phyloP scores from a whole-genome alignment of 2,888 invertebrate species.

The Scaptomyza polygonia region DNA sequence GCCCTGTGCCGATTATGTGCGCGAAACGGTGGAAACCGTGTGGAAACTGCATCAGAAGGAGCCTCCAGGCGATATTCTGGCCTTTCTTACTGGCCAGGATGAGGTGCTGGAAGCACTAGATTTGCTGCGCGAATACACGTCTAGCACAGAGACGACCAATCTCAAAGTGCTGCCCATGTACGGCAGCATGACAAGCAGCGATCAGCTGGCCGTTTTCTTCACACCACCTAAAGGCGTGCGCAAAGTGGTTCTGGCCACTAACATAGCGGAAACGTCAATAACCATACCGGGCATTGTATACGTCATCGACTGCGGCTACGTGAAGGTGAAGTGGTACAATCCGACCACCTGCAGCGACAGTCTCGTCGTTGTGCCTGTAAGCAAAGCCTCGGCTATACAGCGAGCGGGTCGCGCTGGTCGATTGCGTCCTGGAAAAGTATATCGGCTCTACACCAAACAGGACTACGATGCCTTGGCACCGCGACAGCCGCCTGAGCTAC shows the following conservation, averaged over 20 bases:
- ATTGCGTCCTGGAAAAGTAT: constrained; percentile 92
- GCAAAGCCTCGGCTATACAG: constrained; percentile 95
- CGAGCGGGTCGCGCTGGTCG: constrained; percentile 97
- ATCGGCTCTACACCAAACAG: constrained; percentile 91
- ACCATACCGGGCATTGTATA: constrained; percentile 97
- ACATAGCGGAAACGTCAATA: constrained; percentile 98
- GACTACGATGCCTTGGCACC: constrained; percentile 89
- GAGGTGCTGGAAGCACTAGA: constrained; percentile 93
- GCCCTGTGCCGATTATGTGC: constrained; percentile 95
- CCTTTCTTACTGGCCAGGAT: constrained; percentile 97
- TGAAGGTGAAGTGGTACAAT: constrained; percentile 96
- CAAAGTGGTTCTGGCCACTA: constrained; percentile 97
- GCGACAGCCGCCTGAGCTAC: constrained; percentile 95
- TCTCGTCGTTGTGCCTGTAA: constrained; percentile 92
- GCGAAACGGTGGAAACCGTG: constrained; percentile 93
- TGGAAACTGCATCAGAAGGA: constrained; percentile 95
- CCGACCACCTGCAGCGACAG: constrained; percentile 92
- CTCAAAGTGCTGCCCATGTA: constrained; percentile 94
- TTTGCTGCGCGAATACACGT: constrained; percentile 86
- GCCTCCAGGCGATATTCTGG: constrained; percentile 93
- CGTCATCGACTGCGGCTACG: constrained; percentile 98
- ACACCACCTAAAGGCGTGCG: constrained; percentile 89
- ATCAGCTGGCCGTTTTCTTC: constrained; percentile 93
- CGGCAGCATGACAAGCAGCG: constrained; percentile 92
- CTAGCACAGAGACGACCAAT: constrained; percentile 85